These are phyloP conservation scores for Plebejus melissa DNA, from an alignment of 2,888 invertebrate species.

Conservation along the genomic window DNA sequence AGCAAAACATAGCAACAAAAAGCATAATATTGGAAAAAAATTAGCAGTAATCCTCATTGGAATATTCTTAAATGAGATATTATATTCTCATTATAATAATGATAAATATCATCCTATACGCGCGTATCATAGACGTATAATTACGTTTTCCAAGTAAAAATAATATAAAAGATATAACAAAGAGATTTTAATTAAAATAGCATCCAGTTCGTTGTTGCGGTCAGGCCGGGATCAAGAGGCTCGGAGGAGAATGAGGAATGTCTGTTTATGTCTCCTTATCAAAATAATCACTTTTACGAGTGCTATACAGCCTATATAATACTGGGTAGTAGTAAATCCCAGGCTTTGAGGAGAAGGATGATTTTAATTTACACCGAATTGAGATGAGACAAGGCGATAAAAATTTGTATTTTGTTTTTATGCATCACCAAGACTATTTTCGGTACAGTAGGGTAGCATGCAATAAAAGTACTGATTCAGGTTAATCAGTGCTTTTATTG, in stretches of 20 bases:
- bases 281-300: conserved; percentile 11
- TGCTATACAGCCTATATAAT: background rate
- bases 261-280: conserved; percentile 1
- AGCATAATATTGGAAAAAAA: background rate
- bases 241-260: conserved; percentile 17
- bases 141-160: conserved; percentile 26
- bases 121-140: background rate
- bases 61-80: background rate
- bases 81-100: background rate
- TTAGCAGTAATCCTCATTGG: background rate
- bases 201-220: conserved; percentile 27
- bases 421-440: background rate
- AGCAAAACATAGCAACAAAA: background rate
- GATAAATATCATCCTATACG: background rate
- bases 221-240: conserved; percentile 24
- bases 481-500: too few species aligned
- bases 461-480: too few species aligned
- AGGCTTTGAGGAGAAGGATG: background rate
- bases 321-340: background rate
- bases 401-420: background rate
- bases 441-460: too few species aligned
- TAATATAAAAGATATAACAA: conserved; percentile 40
- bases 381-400: too few species aligned
- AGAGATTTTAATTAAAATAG: conserved; percentile 45
- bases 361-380: background rate